Evolutionary conservation across 2,888 invertebrate species (phyloP).

Genomic region (Steinernema carpocapsae): DNA sequence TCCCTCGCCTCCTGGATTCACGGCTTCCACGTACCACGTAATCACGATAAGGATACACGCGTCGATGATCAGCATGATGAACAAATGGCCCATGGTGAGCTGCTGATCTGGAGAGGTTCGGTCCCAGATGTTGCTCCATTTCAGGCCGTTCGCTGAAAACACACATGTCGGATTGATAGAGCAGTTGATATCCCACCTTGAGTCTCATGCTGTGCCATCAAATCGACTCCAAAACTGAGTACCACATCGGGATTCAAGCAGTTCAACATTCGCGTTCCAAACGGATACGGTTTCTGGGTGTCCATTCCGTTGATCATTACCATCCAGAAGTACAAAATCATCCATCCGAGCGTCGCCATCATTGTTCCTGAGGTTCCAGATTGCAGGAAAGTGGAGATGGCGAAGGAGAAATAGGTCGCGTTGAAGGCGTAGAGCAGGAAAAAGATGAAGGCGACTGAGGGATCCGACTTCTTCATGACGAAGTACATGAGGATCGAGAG

Average conservation of each 20-base stretch:
- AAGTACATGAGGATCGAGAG: slow-evolving; percentile 50
- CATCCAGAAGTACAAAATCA: slow-evolving; percentile 63
- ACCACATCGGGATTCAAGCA: slow-evolving; percentile 63
- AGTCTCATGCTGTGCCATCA: slow-evolving; percentile 60
- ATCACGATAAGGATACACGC: slow-evolving; percentile 77
- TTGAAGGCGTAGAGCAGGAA: slow-evolving; percentile 58
- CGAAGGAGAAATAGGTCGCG: slow-evolving; percentile 59
- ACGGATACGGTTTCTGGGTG: slow-evolving; percentile 45
- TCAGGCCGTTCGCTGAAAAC: slow-evolving; percentile 52
- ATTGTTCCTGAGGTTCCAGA: slow-evolving; percentile 62
- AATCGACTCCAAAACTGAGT: slow-evolving; percentile 51
- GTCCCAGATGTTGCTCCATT: slow-evolving; percentile 53
- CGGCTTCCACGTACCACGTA: slow-evolving; percentile 84
- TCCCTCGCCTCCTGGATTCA: slow-evolving; percentile 85
- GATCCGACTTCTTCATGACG: slow-evolving; percentile 49
- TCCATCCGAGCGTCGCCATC: slow-evolving; percentile 61
- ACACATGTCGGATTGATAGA: neutral
- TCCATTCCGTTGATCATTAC: slow-evolving; percentile 56
- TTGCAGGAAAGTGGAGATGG: slow-evolving; percentile 61
- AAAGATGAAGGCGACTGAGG: slow-evolving; percentile 57
- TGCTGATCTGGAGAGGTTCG: slow-evolving; percentile 54
- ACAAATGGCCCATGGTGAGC: slow-evolving; percentile 56
- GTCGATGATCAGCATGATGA: slow-evolving; percentile 55
- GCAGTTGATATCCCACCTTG: slow-evolving; percentile 43
- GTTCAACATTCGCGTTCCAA: slow-evolving; percentile 51